phyloP scores from a whole-genome alignment of 2,113 vertebrate genomes.

The Oreochromis spilurus region DNA sequence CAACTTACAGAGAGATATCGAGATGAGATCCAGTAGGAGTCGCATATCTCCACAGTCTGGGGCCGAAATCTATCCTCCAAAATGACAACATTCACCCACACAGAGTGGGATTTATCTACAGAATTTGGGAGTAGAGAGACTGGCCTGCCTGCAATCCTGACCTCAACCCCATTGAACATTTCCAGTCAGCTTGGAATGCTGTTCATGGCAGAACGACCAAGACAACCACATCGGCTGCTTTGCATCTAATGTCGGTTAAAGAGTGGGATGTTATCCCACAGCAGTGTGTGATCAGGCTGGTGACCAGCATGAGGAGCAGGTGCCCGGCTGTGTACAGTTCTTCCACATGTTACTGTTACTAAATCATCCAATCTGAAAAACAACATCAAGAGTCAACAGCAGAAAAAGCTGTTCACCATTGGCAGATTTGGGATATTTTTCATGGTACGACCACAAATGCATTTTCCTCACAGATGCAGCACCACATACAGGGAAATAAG shows the following conservation, averaged over 20 bases:
- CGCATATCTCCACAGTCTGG: not conserved
- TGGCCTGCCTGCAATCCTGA: not conserved
- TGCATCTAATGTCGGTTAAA: not conserved
- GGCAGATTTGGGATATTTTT: not conserved
- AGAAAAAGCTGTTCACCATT: not conserved
- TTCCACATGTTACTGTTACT: not conserved
- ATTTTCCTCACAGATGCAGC: not conserved
- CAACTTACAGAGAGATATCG: not conserved
- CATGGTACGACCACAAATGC: not conserved
- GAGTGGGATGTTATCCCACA: not conserved
- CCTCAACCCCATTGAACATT: not conserved
- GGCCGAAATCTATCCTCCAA: not conserved
- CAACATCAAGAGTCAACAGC: not conserved
- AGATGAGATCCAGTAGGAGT: not conserved
- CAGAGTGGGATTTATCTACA: not conserved
- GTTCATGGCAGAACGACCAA: not conserved
- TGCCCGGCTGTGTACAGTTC: not conserved
- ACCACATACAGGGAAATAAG: not conserved
- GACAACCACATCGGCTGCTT: not conserved
- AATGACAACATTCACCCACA: not conserved
- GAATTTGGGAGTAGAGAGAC: not conserved
- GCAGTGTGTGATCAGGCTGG: not conserved
- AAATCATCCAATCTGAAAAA: not conserved
- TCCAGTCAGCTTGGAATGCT: not conserved
- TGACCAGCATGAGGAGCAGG: not conserved